Evolutionary conservation across 1,140 invertebrate genomes (phyloP), one percentile per base, ranked within the genome.

Genomic region (Chrysopa pallens): DNA sequence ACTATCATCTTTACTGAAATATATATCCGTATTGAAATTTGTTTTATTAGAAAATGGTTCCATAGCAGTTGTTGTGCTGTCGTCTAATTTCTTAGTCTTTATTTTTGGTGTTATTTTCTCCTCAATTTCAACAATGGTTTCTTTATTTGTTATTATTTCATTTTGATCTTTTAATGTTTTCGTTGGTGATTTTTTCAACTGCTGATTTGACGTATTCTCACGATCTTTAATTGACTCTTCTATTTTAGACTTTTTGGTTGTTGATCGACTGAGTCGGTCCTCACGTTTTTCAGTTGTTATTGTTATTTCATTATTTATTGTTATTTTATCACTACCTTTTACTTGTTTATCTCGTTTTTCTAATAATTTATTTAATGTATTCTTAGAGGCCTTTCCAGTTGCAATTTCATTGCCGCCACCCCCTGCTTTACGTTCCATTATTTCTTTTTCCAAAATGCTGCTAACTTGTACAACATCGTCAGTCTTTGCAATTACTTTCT

Each of bases 401-500:
- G 17, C 5, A 23, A 23, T 23, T 8, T 38, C 45, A 0, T 59
- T 58, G 43, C 57, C 62, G 36, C 68, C 65, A 36, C 66, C 56
- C 41, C 63, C 65, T 0, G 66, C 68, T 41, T 68, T 59, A 9
- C 68, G 58, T 37, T 71, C 68, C 31, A 66, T 61, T 52, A 71
- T 69, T 42, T 72, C 69, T 42, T 73, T 67, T 52, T 77, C 63
- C 48, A 76, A 44, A 56, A 53, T 35, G 55, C 53, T 35, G 54
- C 53, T 28, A 52, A 29, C 36, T 52, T 48, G 29, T 52, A 52
- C 29, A 49, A 56, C 37, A 60, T 62, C 39, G 50, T 47, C 36
- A 50, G 52, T 46, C 54, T 61, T 48, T 57, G n/a, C 45, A 38
- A 17, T 46, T 36, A 6, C 45, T 38, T 47, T 57, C 2, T 68